Base-by-base conservation (phyloP, 2,113 vertebrate genomes). In the Rhineura floridana region DNA sequence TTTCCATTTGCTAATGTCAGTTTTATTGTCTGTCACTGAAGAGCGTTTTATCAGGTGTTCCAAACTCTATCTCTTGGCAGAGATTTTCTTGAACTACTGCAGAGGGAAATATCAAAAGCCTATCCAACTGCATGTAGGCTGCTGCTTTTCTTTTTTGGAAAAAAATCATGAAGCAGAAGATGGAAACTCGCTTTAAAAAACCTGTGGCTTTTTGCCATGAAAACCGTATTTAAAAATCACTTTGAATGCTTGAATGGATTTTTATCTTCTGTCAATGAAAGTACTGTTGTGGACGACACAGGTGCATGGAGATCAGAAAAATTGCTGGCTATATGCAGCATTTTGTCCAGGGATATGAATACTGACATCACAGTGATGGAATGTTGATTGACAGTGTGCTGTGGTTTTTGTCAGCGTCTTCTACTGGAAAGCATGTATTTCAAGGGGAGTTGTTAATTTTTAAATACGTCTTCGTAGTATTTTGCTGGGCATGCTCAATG, bases 371-470 rank as follows among this genome's bases (percentile, higher is more conserved):
- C 85, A 87, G 75, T 93, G 69, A 36, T 95, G 95, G 93, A 96
- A 95, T 96, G 95, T 92, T 93, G 93, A 95, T 94, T 12, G 79
- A 28, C 89, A 91, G 91, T 90, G 92, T 90, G 91, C 91, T 85
- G 91, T 94, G 92, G 87, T 93, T 55, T 94, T 94, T 94, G 88
- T 91, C 95, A 89, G 92, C 92, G 92, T 91, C 91, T 92, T 90
- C 95, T 95, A 93, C 93, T 93, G 95, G 92, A 94, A 94, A 95
- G 93, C 92, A 88, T 90, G 92, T 94, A 93, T 92, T 95, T 94
- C 93, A 94, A 93, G 94, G 93, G 91, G 91, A 94, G 90, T 90
- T 94, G 94, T 92, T 88, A 83, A 23, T 94, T 94, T 95, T 94
- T 93, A 90, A 67, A n/a, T 90, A 92, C 44, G 88, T 62, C 83